Percentiles rank a stretch among this genome's conserved stretches.
Conservation (phyloP, 2,113 vertebrate species). For the Paracanthobrama guichenoti region DNA sequence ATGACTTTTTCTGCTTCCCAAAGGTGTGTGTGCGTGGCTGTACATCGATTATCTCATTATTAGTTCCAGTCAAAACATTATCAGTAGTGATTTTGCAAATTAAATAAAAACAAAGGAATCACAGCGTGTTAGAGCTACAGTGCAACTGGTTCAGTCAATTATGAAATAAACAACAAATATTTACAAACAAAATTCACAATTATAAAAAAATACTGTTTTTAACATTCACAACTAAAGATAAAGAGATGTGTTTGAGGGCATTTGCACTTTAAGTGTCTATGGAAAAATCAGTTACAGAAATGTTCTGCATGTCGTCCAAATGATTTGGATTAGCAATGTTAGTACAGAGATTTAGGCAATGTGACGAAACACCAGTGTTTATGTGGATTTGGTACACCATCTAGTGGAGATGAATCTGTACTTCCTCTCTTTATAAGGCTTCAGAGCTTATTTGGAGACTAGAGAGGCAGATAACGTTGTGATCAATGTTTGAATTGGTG, state of each 20-base stretch:
- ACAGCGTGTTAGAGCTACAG: slow-evolving; percentile 63
- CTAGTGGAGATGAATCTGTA: slow-evolving; percentile 28
- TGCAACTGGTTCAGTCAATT: slow-evolving; percentile 63
- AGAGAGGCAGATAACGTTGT: background rate
- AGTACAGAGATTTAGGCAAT: background rate
- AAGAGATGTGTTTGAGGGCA: slow-evolving; percentile 32
- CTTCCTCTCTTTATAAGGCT: slow-evolving; percentile 11
- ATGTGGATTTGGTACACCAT: background rate
- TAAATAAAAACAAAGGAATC: slow-evolving; percentile 57
- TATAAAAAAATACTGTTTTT: slow-evolving; percentile 46
- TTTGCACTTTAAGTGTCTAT: background rate
- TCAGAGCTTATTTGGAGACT: background rate
- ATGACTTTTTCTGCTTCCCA: background rate
- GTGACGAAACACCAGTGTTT: background rate
- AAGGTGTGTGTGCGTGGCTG: slow-evolving; percentile 1
- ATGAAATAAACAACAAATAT: slow-evolving; percentile 66
- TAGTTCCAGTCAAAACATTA: slow-evolving; percentile 10
- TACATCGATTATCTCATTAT: background rate
- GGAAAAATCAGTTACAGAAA: background rate
- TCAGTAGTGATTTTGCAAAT: slow-evolving; percentile 52
- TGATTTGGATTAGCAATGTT: background rate
- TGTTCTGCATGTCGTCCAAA: background rate
- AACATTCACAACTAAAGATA: slow-evolving; percentile 63
- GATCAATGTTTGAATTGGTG: background rate
- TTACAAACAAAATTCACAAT: slow-evolving; percentile 60